phyloP scores from a whole-genome alignment of 2,797 vertebrate species.

The Rallus crepitans region DNA sequence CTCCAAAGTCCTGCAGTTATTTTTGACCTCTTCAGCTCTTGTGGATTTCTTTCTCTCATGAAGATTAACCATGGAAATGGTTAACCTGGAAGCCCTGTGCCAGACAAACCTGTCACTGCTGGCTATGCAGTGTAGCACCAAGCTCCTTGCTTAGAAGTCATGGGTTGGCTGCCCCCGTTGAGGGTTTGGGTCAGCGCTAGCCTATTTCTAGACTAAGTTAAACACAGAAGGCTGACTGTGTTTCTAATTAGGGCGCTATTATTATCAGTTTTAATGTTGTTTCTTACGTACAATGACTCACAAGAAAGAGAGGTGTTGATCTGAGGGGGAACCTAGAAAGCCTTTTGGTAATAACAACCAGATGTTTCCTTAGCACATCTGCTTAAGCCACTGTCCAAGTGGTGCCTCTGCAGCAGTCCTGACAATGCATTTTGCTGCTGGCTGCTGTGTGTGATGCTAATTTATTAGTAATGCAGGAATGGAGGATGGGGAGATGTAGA shows the following conservation, averaged over 20 bases:
- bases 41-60: not conserved
- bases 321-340: conserved; percentile 28
- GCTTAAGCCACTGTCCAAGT: conserved; percentile 35
- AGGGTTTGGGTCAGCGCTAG: not conserved
- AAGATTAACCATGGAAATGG: not conserved
- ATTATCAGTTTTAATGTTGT: not conserved
- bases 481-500: not conserved
- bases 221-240: not conserved
- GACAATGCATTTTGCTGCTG: not conserved
- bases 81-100: not conserved
- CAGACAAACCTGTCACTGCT: not conserved
- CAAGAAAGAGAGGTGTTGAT: conserved; percentile 47
- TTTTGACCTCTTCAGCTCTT: not conserved
- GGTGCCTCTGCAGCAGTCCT: not conserved
- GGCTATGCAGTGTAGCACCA: not conserved
- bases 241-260: not conserved
- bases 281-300: not conserved
- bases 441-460: conserved; percentile 31
- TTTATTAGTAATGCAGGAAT: conserved; percentile 18
- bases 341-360: conserved; percentile 43
- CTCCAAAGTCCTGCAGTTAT: not conserved
- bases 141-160: not conserved
- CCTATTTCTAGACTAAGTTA: not conserved
- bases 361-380: conserved; percentile 57
- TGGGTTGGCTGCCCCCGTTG: not conserved